Base-by-base conservation (phyloP, 2,113 vertebrate species). In the Cyprinus carpio region DNA sequence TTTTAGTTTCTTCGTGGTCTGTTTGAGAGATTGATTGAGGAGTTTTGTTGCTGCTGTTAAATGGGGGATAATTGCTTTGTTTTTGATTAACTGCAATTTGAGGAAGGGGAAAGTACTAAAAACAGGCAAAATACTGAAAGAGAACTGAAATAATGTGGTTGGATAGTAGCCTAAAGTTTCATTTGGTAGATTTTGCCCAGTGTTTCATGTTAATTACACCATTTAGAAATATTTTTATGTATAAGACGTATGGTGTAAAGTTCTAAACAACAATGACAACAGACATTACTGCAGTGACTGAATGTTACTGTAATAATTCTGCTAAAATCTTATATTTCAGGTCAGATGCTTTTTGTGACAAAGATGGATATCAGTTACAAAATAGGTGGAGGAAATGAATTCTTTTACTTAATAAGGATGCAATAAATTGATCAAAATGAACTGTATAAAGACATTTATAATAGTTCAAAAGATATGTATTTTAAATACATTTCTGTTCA, bases 31-130 rank as follows among this genome's bases (percentile, higher is more conserved):
- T 34, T 49, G 40, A 82, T 82, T 85, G n/a, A 6, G 51, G 34
- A 62, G 62, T 60, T 37, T 71, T 58, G 75, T 84, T 16, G 23
- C 83, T 13, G 20, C 76, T 51, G 40, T 78, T 77, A 72, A 87
- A 85, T 75, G 71, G 46, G 79, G 58, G 62, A 72, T 88, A 83
- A 88, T 87, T 79, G 62, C 79, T 60, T 89, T 88, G 46, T 65
- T 67, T 87, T 86, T 88, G 83, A 88, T 87, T 88, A 75, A 76
- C 56, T 31, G 72, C 69, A 83, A 31, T 81, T 79, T 31, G 18
- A 80, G 64, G 29, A 79, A 71, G 72, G n/a, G 13, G 15, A 54
- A 79, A 85, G 67, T 85, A 51, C 13, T 51, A 1, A 5, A 54
- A 54, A 54, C 0, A 18, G 49, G 49, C 49, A 16, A 16, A 54